A percentile compares a stretch with the other conserved stretches of the same genome.
These are phyloP conservation scores for Spodoptera exigua DNA, from an alignment of 2,888 invertebrate species.

Conservation along the genomic window DNA sequence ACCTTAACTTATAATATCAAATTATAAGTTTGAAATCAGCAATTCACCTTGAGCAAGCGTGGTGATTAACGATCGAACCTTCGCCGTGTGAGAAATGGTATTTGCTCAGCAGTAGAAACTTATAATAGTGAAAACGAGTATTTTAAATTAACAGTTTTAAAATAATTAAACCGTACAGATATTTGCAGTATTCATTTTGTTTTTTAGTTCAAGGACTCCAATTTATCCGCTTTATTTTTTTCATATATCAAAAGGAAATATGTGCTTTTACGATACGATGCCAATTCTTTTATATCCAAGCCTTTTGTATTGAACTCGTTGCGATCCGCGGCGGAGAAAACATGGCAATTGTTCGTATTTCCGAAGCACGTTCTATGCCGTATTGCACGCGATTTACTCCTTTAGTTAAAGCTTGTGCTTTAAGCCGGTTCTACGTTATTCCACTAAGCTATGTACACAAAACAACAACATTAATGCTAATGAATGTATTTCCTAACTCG, in stretches of 20 bases:
- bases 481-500: constrained; percentile 6
- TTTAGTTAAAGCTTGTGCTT: constrained; percentile 2
- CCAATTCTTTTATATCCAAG: constrained; percentile 23
- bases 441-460: neutral
- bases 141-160: neutral
- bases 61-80: too few species aligned
- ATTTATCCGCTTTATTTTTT: constrained; percentile 5
- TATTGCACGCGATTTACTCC: constrained; percentile 10
- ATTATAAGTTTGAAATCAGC: too few species aligned
- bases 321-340: constrained; percentile 13
- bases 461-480: constrained; percentile 4
- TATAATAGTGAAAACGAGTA: too few species aligned
- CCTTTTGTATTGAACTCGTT: constrained; percentile 11
- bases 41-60: too few species aligned
- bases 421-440: constrained; percentile 5
- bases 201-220: neutral
- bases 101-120: too few species aligned
- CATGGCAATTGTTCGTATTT: constrained; percentile 16
- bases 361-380: constrained; percentile 14
- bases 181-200: neutral
- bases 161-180: neutral
- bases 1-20: too few species aligned
- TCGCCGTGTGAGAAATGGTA: too few species aligned
- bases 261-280: constrained; percentile 1
- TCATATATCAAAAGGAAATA: constrained; percentile 5